Conservation (phyloP, 2,113 vertebrate species). For the Drymodes brunneopygia region DNA sequence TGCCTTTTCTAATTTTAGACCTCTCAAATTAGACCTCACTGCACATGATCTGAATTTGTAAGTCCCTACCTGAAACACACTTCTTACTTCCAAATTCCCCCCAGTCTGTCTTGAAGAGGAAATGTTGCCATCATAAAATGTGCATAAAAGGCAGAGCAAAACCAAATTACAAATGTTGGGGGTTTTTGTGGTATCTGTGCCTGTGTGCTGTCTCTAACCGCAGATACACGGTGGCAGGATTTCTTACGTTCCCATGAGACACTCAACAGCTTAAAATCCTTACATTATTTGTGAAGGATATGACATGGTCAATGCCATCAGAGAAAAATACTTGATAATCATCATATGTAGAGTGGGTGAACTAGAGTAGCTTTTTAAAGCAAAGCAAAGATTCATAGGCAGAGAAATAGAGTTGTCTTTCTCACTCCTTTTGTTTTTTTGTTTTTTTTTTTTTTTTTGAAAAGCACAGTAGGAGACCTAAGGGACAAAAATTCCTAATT, state of each 20-base stretch:
- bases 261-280: not conserved
- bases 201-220: not conserved
- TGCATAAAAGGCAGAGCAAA: not conserved
- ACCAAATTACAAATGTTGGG: not conserved
- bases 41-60: not conserved
- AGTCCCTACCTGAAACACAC: not conserved
- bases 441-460: not conserved
- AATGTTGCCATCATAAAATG: not conserved
- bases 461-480: not conserved
- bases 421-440: not conserved
- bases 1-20: not conserved
- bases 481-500: not conserved
- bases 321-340: not conserved
- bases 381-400: not conserved
- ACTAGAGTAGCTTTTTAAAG: not conserved
- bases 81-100: not conserved
- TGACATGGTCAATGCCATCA: not conserved
- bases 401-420: not conserved
- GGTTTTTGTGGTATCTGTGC: fast-evolving
- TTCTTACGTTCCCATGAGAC: not conserved
- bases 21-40: not conserved
- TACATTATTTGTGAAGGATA: not conserved
- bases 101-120: not conserved
- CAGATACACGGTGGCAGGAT: not conserved
- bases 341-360: not conserved